A percentile compares a stretch with the other conserved stretches of the same genome.
Evolutionary conservation across 1,140 invertebrate species (phyloP).

Genomic region (Zaprionus gabonicus): DNA sequence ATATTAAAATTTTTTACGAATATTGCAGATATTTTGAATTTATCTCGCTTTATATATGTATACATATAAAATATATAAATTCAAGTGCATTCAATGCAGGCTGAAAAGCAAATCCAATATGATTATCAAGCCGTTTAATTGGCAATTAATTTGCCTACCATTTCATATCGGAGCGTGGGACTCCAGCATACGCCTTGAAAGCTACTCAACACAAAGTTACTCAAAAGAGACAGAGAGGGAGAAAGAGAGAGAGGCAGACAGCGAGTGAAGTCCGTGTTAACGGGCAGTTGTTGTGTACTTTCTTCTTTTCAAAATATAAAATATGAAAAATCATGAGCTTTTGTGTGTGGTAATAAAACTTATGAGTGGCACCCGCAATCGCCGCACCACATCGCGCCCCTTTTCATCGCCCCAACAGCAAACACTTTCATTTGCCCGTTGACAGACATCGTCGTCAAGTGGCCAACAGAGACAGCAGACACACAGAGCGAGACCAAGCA

Average conservation of each 20-base stretch:
- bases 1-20: no score
- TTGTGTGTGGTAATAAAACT: constrained; percentile 63
- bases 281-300: constrained; percentile 34
- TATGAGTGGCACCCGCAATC: constrained; percentile 61
- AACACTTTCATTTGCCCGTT: constrained; percentile 66
- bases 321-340: constrained; percentile 59
- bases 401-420: constrained; percentile 43
- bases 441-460: constrained; percentile 76
- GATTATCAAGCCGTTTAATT: constrained; percentile 48
- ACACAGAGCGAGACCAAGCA: constrained; percentile 20
- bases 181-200: constrained; percentile 21
- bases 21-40: no score
- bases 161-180: constrained; percentile 48
- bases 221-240: neutral
- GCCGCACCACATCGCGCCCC: constrained; percentile 39
- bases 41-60: neutral
- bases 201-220: constrained; percentile 17
- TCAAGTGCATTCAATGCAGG: constrained; percentile 1
- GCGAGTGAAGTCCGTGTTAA: constrained; percentile 24
- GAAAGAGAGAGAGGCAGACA: neutral
- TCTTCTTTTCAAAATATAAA: constrained; percentile 35
- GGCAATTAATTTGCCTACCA: constrained; percentile 48
- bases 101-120: constrained; percentile 30
- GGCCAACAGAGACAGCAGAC: constrained; percentile 44
- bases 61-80: constrained; percentile 1